phyloP scores from a whole-genome alignment of 2,888 invertebrate species.

The Onchidella celtica region DNA sequence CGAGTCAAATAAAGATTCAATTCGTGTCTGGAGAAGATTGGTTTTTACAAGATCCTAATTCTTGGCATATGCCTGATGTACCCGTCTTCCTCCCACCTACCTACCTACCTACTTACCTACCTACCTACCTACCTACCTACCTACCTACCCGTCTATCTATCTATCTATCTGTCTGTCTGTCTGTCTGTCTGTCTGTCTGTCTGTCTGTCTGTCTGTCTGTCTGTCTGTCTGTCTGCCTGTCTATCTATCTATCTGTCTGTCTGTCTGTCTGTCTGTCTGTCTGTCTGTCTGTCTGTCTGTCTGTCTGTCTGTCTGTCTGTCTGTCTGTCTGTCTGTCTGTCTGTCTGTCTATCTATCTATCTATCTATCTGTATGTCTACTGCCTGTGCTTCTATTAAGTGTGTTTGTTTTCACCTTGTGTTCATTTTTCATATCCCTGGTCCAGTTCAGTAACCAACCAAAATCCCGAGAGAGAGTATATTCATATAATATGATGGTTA shows the following conservation, averaged over 20 bases:
- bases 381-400: neutral
- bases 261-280: constrained; percentile 1
- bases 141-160: neutral
- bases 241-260: neutral
- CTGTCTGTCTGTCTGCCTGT: neutral
- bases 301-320: neutral
- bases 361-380: neutral
- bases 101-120: too few relatives aligned
- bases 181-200: constrained; percentile 10
- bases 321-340: neutral
- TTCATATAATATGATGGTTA: too few relatives aligned
- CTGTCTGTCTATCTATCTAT: neutral
- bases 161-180: neutral
- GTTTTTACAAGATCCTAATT: too few relatives aligned
- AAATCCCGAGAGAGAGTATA: too few relatives aligned
- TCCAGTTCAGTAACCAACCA: too few relatives aligned
- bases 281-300: constrained; percentile 23
- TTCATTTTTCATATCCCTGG: too few relatives aligned
- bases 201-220: constrained; percentile 22
- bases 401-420: too few relatives aligned
- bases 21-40: too few relatives aligned
- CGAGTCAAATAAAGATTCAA: too few relatives aligned
- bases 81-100: too few relatives aligned
- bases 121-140: neutral
- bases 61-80: too few relatives aligned